These are phyloP conservation scores for Callospermophilus lateralis DNA, from an alignment of 2,113 vertebrate species.

Conservation along the genomic window DNA sequence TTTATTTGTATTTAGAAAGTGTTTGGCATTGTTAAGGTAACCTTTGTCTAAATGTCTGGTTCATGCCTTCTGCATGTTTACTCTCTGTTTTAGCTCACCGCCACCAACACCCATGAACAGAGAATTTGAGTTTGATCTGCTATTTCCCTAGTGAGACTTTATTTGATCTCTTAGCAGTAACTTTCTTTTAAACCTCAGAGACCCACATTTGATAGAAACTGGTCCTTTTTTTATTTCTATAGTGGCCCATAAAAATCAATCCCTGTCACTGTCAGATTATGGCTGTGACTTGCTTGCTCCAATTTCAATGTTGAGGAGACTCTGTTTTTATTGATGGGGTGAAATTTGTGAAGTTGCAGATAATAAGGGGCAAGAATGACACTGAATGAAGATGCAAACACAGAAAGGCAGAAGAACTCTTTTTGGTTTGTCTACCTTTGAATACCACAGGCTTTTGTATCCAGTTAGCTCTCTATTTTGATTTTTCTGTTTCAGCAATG, in stretches of 20 bases:
- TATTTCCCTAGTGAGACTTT: background rate
- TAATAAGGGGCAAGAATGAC: background rate
- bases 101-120: background rate
- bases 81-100: slow-evolving; percentile 45
- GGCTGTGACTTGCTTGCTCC: background rate
- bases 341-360: slow-evolving; percentile 23
- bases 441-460: background rate
- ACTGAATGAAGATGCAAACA: background rate
- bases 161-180: slow-evolving; percentile 38
- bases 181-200: slow-evolving; percentile 9
- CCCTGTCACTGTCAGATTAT: background rate
- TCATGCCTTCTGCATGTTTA: background rate
- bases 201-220: background rate
- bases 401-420: background rate
- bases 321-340: background rate
- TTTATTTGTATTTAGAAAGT: slow-evolving; percentile 68
- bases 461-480: background rate
- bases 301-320: slow-evolving; percentile 14
- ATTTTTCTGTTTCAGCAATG: background rate
- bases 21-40: slow-evolving; percentile 48
- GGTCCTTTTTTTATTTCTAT: background rate
- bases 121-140: background rate
- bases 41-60: slow-evolving; percentile 61
- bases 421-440: slow-evolving; percentile 12
- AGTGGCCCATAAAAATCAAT: background rate